Conservation (phyloP, 2,888 invertebrate genomes). For the Sminthurides aquaticus region DNA sequence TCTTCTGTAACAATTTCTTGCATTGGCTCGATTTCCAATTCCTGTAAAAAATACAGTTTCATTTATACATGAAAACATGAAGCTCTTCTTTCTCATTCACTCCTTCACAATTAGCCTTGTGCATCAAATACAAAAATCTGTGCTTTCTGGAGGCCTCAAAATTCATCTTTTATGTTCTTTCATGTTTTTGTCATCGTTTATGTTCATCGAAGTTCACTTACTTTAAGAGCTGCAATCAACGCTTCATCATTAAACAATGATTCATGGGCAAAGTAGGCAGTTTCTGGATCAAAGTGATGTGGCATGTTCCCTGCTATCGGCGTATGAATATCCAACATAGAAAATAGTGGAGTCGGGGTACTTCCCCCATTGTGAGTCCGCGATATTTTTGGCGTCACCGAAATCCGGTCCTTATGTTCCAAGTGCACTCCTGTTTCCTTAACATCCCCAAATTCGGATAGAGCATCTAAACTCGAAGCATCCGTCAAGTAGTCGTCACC, state of each 20-base stretch:
- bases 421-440: neutral
- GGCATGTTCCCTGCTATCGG: conserved; percentile 18
- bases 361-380: neutral
- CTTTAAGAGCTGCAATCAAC: conserved; percentile 31
- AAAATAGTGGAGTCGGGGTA: conserved; percentile 22
- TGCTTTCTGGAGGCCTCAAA: no score
- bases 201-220: conserved; percentile 11
- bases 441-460: conserved; percentile 15
- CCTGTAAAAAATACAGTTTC: conserved; percentile 25
- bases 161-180: no score
- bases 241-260: conserved; percentile 21
- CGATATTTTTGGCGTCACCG: neutral
- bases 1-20: conserved; percentile 18
- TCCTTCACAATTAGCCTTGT: no score
- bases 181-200: no score
- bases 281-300: conserved; percentile 15
- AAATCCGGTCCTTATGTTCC: neutral
- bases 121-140: neutral
- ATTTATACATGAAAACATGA: no score
- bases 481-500: conserved; percentile 30
- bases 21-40: conserved; percentile 28
- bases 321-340: conserved; percentile 26
- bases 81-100: neutral
- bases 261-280: conserved; percentile 30
- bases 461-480: conserved; percentile 25